These are phyloP conservation scores for Vannuccia rotundouncinata DNA, from an alignment of 2,888 invertebrate genomes.

Conservation along the genomic window DNA sequence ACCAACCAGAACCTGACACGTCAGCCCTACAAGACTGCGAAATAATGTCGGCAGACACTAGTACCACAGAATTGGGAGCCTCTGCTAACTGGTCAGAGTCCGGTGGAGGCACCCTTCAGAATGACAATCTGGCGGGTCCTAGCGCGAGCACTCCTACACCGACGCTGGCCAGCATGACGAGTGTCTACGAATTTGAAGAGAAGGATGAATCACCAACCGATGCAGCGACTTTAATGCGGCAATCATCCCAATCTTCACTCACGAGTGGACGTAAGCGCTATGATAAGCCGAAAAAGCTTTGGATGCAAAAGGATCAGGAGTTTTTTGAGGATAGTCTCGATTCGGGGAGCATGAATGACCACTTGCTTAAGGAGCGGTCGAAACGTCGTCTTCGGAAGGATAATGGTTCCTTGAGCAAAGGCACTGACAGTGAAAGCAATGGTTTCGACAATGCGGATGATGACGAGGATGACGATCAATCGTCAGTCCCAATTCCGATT, in stretches of 20 bases:
- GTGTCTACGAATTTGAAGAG: slow-evolving; percentile 5
- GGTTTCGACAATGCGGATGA: neutral
- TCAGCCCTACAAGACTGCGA: slow-evolving; percentile 8
- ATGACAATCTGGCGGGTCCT: neutral
- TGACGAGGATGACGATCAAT: neutral
- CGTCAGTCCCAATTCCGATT: neutral
- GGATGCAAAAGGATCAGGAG: neutral
- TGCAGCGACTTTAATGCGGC: neutral
- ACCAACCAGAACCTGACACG: slow-evolving; percentile 3
- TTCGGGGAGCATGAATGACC: neutral
- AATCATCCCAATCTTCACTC: neutral
- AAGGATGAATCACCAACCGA: neutral
- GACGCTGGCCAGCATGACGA: neutral
- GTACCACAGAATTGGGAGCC: neutral
- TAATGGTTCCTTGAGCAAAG: neutral
- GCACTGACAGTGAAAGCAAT: neutral
- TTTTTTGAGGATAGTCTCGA: neutral
- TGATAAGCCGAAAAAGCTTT: neutral
- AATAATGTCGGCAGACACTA: slow-evolving; percentile 4
- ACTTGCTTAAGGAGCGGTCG: neutral
- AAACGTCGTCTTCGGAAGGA: neutral
- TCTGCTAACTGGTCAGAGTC: neutral
- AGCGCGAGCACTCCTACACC: neutral
- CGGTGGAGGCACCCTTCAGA: neutral
- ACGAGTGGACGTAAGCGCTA: neutral